Base-by-base conservation (phyloP, 2,888 invertebrate species). In the Trilocha varians region DNA sequence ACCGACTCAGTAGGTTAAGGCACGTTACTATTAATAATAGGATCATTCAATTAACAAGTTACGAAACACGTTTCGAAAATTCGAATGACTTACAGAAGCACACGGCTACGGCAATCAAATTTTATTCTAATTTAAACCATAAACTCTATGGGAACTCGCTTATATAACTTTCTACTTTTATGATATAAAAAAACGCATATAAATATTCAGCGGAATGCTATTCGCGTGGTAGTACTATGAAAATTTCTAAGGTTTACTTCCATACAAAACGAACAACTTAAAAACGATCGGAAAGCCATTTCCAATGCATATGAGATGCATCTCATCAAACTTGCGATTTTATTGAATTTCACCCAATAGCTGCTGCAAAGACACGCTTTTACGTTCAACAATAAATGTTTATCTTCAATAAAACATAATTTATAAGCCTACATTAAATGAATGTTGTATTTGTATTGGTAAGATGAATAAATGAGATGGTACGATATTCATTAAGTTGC, bases 241-340 rank as follows among this genome's bases (percentile, higher is more conserved):
- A 25, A 25, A 3, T 25, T 25, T 25, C 25, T 25, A 25, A 25
- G 11, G 25, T 25, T 25, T 6, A 25, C 25, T 25, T 4, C 25
- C 25, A 25, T 25, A 25, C 6, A 25, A 25, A n/a, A n/a, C n/a
- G n/a, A n/a, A n/a, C n/a, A n/a, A n/a, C n/a, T n/a, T n/a, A n/a
- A n/a, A n/a, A n/a, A n/a, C n/a, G n/a, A n/a, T n/a, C n/a, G n/a
- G n/a, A n/a, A n/a, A n/a, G n/a, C n/a, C n/a, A n/a, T n/a, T n/a
- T n/a, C n/a, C n/a, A n/a, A n/a, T n/a, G n/a, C n/a, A n/a, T n/a
- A n/a, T n/a, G n/a, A n/a, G n/a, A n/a, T n/a, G 56, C 49, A 62
- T 68, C 65, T 69, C 64, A 67, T 72, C 67, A 67, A 53, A 49
- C 46, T 43, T 43, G 36, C 47, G 44, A 45, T 66, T 70, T 73